Conservation (phyloP, 2,113 vertebrate genomes). For the Globicephala melas region DNA sequence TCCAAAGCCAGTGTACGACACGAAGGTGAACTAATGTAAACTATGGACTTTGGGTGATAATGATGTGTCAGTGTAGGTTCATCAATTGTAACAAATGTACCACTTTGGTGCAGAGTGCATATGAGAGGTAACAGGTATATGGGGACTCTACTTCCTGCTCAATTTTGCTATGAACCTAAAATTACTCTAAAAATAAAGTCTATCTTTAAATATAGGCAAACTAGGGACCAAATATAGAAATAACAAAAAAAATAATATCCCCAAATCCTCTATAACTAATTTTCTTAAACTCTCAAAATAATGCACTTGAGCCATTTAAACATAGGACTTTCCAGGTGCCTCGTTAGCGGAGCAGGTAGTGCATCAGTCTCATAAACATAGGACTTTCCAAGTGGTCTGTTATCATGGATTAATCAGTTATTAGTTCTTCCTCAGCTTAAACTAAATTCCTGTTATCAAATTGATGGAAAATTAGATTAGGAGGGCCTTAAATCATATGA, state of each 20-base stretch:
- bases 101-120: neutral
- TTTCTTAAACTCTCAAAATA: conserved; percentile 33
- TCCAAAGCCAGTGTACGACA: neutral
- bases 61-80: neutral
- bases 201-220: neutral
- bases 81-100: neutral
- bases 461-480: conserved; percentile 42
- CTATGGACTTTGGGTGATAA: neutral
- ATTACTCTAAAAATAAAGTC: neutral
- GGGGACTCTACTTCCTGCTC: neutral
- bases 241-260: neutral
- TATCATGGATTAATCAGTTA: conserved; percentile 14
- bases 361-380: neutral
- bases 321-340: neutral
- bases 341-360: too few species aligned
- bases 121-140: fast-evolving
- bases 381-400: neutral
- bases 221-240: neutral
- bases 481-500: neutral
- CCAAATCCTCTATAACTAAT: neutral
- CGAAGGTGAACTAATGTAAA: neutral
- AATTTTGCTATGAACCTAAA: neutral
- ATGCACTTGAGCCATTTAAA: conserved; percentile 9
- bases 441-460: conserved; percentile 12
- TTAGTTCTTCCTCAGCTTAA: neutral